Evolutionary conservation across 1,140 invertebrate genomes (phyloP).

Genomic region (Apocrypta bakeri): DNA sequence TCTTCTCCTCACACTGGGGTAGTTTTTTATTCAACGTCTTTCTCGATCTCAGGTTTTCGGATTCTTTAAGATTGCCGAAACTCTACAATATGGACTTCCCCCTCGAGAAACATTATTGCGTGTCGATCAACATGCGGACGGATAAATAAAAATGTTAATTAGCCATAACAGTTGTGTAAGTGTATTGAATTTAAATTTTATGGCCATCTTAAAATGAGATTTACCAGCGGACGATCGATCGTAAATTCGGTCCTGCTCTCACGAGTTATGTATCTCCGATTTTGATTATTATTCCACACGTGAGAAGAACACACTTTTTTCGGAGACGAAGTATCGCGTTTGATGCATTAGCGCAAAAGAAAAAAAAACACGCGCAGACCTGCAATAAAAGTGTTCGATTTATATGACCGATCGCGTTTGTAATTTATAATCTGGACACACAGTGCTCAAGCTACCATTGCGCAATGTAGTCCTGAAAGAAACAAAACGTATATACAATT

Average conservation of each 20-base stretch:
- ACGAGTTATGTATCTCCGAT: neutral
- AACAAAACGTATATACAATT: neutral
- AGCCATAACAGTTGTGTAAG: neutral
- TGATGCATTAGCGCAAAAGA: neutral
- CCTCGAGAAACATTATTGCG: neutral
- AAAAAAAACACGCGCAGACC: no score
- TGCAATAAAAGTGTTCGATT: no score
- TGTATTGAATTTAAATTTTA: slow-evolving; percentile 1
- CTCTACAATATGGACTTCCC: neutral
- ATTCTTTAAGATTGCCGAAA: neutral
- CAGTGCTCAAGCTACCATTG: no score
- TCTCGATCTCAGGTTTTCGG: neutral
- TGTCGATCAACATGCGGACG: neutral
- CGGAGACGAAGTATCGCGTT: no score
- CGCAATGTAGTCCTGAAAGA: no score
- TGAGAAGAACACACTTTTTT: neutral
- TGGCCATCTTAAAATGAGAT: neutral
- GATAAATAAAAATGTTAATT: slow-evolving; percentile 18
- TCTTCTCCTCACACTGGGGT: neutral
- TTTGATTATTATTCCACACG: neutral
- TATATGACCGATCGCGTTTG: neutral
- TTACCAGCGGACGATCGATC: neutral
- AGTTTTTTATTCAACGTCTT: neutral
- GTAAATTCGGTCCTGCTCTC: neutral
- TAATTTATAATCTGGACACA: no score